Evolutionary conservation across 2,113 vertebrate species (phyloP).

Genomic region (Caracal caracal): DNA sequence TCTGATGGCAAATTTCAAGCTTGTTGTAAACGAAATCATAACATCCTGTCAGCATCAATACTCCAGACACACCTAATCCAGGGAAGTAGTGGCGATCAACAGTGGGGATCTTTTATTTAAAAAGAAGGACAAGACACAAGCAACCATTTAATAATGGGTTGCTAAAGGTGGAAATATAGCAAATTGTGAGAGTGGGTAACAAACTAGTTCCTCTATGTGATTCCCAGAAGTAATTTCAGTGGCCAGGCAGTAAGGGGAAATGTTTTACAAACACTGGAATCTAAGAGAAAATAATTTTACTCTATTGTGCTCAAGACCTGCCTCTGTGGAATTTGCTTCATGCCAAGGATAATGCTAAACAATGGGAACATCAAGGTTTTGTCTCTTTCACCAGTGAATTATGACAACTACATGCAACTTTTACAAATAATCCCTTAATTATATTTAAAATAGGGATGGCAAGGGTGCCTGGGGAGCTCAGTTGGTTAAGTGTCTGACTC

Average conservation of each 20-base stretch:
- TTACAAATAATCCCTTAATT: not conserved
- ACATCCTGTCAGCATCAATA: not conserved
- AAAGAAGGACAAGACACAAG: not conserved
- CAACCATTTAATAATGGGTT: not conserved
- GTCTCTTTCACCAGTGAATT: not conserved
- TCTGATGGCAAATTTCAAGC: not conserved
- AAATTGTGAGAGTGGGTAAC: not conserved
- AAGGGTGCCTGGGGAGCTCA: too few species aligned
- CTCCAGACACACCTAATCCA: not conserved
- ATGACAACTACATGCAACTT: not conserved
- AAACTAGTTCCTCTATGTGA: not conserved
- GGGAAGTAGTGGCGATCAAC: not conserved
- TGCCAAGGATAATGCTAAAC: not conserved
- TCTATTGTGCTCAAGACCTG: not conserved
- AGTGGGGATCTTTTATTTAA: not conserved
- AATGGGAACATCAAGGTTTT: not conserved
- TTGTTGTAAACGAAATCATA: constrained; percentile 7
- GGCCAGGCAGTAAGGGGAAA: not conserved
- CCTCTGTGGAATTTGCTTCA: not conserved
- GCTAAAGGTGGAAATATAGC: not conserved
- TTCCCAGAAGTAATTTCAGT: not conserved
- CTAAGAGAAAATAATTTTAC: not conserved
- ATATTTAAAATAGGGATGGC: not conserved
- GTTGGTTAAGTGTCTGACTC: too few species aligned
- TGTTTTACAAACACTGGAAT: not conserved